Base-by-base conservation (phyloP, 2,888 invertebrate genomes). In the Plebejus anna region DNA sequence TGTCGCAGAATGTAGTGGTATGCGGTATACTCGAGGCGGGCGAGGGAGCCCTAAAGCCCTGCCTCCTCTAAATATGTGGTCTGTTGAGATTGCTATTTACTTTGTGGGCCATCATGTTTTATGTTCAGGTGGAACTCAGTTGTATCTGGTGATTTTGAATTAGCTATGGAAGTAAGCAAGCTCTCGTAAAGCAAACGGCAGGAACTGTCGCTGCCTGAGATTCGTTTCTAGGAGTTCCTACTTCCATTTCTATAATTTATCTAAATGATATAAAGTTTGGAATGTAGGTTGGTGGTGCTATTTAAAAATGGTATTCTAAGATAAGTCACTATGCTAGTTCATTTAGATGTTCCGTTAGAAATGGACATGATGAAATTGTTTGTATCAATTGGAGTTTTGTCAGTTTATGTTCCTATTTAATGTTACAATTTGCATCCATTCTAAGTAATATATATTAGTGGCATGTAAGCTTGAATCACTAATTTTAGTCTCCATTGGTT, bases 281-380 rank as follows among this genome's bases (percentile, higher is more conserved):
- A 86, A 86, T 87, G 86, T 87, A 87, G 85, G 86, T 89, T 86
- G 90, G 90, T 86, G 92, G 92, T 93, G 92, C 92, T 93, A 93
- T 92, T 90, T 88, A 89, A 86, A 88, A 88, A 86, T 81, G 88
- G 86, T 91, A 88, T 89, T 89, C 82, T 89, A 87, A 87, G 85
- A 84, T 84, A 84, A 84, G 84, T 86, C 84, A 84, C 83, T 83
- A 85, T 87, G 87, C 81, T 80, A 83, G 84, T 87, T 84, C 82
- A 84, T 87, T 87, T 85, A 28, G 32, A 51, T 73, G 32, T 55
- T 73, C 55, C 51, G 79, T 83, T 82, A 80, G 83, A 82, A 84
- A 83, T 87, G 81, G 83, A 87, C 83, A 82, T 79, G 81, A 83
- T 82, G 84, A 86, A 86, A 83, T 85, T 78, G 84, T 85, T 84